Base-by-base conservation (phyloP, 2,888 invertebrate species). In the Thymelicus sylvestris region DNA sequence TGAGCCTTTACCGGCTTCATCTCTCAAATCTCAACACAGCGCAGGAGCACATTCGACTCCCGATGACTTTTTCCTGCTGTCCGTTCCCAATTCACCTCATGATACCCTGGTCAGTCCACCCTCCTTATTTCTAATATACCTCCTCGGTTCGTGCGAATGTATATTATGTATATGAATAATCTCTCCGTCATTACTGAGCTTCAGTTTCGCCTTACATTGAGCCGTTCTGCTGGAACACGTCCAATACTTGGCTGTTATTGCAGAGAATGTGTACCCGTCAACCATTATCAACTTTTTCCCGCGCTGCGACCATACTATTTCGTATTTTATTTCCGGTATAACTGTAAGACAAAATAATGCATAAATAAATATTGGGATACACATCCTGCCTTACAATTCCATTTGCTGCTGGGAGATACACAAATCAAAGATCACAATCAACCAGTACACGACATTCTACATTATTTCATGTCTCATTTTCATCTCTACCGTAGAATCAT, bases 161-260 rank as follows among this genome's bases (percentile, higher is more conserved):
- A 63, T 61, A 19, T 72, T 77, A 47, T 73, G 68, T 2, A 79
- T 71, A 2, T 67, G 61, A 4, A 70, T 52, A 6, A 83, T 77
- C 6, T 64, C 74, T 0, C 72, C 75, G 0, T 74, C 67, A 0
- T 44, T 5, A 19, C 76, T 69, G 12, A 82, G 39, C 38, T 66
- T 79, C 10, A 86, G 12, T 67, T 79, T 83, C 0, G 83, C 84
- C 12, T 79, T 83, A 65, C 86, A 86, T 0, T 73, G 50, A 7
- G 50, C 50, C 6, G 15, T 50, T 50, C 15, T 50, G 15, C 15
- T 50, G 0, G 59, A 59, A 59, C 59, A 59, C 0, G 38, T 7
- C 59, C 59, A 59, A 59, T 39, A 39, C 38, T 31, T 59, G 19
- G 59, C 7, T 39, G 59, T 38, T 6, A 13, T 59, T 38, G 13